phyloP scores from a whole-genome alignment of 2,113 vertebrate species.

The Odocoileus virginianus region DNA sequence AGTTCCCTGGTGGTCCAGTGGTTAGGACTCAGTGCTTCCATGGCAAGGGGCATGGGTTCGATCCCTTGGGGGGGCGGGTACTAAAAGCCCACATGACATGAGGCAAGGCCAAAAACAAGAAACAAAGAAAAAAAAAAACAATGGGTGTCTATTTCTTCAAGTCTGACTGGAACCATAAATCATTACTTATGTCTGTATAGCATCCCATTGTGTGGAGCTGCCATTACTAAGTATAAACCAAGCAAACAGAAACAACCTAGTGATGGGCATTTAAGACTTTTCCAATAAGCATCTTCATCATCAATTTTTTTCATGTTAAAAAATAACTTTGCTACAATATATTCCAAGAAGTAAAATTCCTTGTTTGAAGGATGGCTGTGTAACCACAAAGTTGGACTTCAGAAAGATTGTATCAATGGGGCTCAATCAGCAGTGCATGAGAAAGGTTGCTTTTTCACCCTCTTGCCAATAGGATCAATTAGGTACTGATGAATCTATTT shows the following conservation, averaged over 20 bases:
- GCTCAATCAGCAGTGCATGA: not conserved
- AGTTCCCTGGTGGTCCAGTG: not conserved
- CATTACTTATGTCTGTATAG: not conserved
- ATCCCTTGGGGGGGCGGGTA: not conserved
- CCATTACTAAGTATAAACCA: not conserved
- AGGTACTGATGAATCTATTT: not conserved
- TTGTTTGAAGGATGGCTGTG: not conserved
- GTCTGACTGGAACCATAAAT: not conserved
- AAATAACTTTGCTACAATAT: not conserved
- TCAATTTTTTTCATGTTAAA: not conserved
- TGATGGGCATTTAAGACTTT: not conserved
- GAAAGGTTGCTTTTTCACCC: not conserved
- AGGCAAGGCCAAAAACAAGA: not conserved
- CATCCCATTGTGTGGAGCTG: not conserved
- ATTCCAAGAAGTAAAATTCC: not conserved
- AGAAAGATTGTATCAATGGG: not conserved
- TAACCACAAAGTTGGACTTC: not conserved
- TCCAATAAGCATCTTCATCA: not conserved
- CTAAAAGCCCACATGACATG: not conserved
- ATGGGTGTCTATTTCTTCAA: not conserved
- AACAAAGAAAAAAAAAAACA: not conserved
- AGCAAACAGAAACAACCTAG: not conserved
- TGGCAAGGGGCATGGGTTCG: not conserved
- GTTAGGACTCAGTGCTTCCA: not conserved
- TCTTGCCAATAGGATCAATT: not conserved